Evolutionary conservation across 2,113 vertebrate genomes (phyloP), one percentile per base, ranked within the genome.

Genomic region (Okapia johnstoni): DNA sequence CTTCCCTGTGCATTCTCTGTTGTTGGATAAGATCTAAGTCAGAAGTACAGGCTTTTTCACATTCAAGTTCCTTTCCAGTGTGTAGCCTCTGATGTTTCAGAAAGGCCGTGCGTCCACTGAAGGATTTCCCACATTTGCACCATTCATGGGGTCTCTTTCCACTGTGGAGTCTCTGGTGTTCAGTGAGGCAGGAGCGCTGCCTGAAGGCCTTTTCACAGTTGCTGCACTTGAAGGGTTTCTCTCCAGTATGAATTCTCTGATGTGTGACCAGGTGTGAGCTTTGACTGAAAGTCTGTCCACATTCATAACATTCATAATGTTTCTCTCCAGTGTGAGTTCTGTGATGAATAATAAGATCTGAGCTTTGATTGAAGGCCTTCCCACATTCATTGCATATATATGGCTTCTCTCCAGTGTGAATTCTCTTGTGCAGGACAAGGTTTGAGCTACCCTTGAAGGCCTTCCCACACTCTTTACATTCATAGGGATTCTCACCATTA

Each of bases 251-350:
- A 88, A 98, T 96, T 81, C 93, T 96, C 70, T 96, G 91, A 80
- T 98, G 98, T 28, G 90, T 87, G 60, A 94, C 91, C 57, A 98
- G 94, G 52, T 95, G 92, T 60, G 95, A 97, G 79, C 90, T 98
- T 16, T 98, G 97, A 21, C 88, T 95, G 85, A 98, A 98, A 19
- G 93, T 66, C 83, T 98, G 97, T 36, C 86, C 89, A 58, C 97
- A 97, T 33, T 96, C 21, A 14, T n/a, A 85, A 16, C 92, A 95
- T 73, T 93, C 54, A 28, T 96, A 88, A 1, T 95, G 97, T 88
- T 98, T 97, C 55, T 97, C 96, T 46, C 97, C 97, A 5, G 93
- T 98, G 92, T 98, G 98, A 63, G 94, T 98, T 84, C 97, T 95
- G 55, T 95, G 93, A 30, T 98, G 97, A 77, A 88, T 91, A 26